Base-by-base conservation (phyloP, 2,888 invertebrate species). In the Argyra leucocephala region DNA sequence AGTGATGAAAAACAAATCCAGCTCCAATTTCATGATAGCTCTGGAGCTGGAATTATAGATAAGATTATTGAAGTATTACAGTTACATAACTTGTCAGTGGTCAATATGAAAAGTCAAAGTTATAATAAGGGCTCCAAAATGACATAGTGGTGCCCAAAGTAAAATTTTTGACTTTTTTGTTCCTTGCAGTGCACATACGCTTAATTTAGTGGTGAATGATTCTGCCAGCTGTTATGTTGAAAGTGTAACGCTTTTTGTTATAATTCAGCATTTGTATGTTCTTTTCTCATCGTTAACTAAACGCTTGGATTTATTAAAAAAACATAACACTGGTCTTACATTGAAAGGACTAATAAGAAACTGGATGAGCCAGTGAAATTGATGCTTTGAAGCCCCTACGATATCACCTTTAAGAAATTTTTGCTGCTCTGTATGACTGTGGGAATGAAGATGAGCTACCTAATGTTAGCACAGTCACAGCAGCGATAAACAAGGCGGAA, bases 361-460 rank as follows among this genome's bases (percentile, higher is more conserved):
- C 62, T n/a, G 10, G 62, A 62, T 62, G 62, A 31, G 26, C 31
- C n/a, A 62, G 62, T 31, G 3, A 31, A 62, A 62, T 62, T 31
- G 62, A 62, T 57, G 23, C 58, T 59, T n/a, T 64, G 5, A 64
- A 64, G 23, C 59, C 59, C n/a, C 59, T 64, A 64, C 64, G 59
- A 24, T 64, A 64, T 59, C 58, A 64, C 59, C n/a, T 64, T 4
- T 22, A 23, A 64, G n/a, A 23, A 64, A 31, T 64, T n/a, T 21
- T 59, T 59, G 64, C 24, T 18, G 64, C 64, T 31, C 59, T 48
- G 48, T 48, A 48, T 48, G 26, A 26, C 9, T 26, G 26, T 26
- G 9, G 4, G 26, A 26, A 26, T 26, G 26, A 9, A 9, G 26
- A 26, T 26, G 26, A 9, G 26, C 26, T 6, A 26, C 26, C 26